A percentile compares a stretch with the other conserved stretches of the same genome.
Conservation (phyloP, 2,888 invertebrate genomes). For the Acanthosepion pharaonis region DNA sequence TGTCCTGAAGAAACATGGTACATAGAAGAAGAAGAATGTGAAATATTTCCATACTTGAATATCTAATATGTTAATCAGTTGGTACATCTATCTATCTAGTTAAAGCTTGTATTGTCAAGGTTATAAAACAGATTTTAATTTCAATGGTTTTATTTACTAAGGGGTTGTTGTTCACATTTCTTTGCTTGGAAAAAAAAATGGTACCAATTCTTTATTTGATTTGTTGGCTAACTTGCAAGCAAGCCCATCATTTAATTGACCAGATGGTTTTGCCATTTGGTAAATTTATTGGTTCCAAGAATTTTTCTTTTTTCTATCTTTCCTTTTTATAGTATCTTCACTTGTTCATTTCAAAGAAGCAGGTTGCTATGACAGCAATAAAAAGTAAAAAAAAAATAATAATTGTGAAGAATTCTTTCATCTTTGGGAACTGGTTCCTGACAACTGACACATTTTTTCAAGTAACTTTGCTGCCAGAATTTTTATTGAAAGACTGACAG, state of each 20-base stretch:
- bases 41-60: no score
- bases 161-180: background rate
- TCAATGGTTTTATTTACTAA: background rate
- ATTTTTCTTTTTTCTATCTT: background rate
- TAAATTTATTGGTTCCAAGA: background rate
- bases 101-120: background rate
- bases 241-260: conserved; percentile 13
- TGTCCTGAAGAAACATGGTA: no score
- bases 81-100: background rate
- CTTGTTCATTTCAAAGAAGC: background rate
- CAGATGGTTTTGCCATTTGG: background rate
- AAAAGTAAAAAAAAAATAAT: background rate
- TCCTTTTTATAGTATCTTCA: background rate
- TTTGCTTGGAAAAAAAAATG: background rate
- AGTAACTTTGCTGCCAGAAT: background rate
- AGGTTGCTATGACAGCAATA: background rate
- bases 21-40: no score
- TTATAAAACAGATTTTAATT: background rate
- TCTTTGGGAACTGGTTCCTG: background rate
- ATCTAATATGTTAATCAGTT: no score
- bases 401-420: no score
- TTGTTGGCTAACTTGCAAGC: background rate
- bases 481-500: background rate
- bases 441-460: background rate
- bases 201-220: background rate